These are phyloP conservation scores for Etheostoma spectabile DNA, from an alignment of 2,113 vertebrate species.

Conservation along the genomic window DNA sequence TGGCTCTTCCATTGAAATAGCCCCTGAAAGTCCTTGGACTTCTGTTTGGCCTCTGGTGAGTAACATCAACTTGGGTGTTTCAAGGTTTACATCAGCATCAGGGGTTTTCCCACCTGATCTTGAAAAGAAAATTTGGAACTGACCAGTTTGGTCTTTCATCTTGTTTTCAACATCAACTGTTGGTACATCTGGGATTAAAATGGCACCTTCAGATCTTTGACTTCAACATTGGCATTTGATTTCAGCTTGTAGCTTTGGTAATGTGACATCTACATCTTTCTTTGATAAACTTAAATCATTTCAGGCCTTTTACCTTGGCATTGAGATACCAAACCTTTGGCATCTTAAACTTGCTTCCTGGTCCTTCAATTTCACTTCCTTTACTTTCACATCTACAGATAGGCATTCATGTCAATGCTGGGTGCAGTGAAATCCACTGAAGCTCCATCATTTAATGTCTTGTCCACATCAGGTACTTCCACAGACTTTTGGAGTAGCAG, in stretches of 20 bases:
- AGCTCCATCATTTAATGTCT: conserved; percentile 5
- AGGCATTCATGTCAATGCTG: conserved; percentile 9
- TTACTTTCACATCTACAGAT: conserved; percentile 29
- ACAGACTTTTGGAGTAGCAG: background rate
- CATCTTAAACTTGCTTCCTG: conserved; percentile 55
- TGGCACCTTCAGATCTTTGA: conserved; percentile 17
- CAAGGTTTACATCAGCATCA: conserved; percentile 45
- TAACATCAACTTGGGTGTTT: conserved; percentile 40
- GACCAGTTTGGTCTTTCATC: conserved; percentile 49
- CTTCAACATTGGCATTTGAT: conserved; percentile 11
- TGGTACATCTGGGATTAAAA: conserved; percentile 32
- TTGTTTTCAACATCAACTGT: conserved; percentile 42
- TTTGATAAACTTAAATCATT: conserved; percentile 41
- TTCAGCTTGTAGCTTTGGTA: conserved; percentile 47
- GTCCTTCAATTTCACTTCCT: background rate
- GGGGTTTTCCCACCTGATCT: conserved; percentile 43
- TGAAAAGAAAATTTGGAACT: conserved; percentile 70
- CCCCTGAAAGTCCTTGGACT: conserved; percentile 24
- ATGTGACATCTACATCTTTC: conserved; percentile 31
- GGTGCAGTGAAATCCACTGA: conserved; percentile 12
- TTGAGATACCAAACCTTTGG: conserved; percentile 53
- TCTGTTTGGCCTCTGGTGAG: conserved; percentile 47
- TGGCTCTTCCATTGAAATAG: conserved; percentile 13
- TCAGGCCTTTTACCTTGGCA: conserved; percentile 56
- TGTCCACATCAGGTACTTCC: conserved; percentile 14